These are phyloP conservation scores for Montipora sp. DNA, from an alignment of 64 coral and sea anemone genomes.

Conservation along the genomic window DNA sequence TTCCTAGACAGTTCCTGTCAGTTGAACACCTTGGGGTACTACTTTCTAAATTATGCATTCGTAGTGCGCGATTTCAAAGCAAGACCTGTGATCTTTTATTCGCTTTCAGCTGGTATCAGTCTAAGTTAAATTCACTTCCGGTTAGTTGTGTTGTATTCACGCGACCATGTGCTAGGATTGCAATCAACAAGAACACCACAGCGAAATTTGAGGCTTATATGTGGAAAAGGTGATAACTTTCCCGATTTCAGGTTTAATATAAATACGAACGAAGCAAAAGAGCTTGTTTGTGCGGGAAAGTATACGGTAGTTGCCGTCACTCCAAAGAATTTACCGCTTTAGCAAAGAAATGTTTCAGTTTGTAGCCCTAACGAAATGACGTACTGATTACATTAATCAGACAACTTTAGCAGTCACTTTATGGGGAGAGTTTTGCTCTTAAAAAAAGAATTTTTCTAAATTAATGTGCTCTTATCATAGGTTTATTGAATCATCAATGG, in stretches of 20 bases:
- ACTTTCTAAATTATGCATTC: conserved; percentile 13
- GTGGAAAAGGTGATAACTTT: not conserved
- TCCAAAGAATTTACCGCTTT: not conserved
- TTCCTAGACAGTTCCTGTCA: not conserved
- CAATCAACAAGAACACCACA: not conserved
- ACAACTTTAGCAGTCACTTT: not conserved
- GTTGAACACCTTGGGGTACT: not conserved
- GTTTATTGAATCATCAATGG: not conserved
- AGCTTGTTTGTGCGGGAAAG: too few species aligned
- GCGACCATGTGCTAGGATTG: conserved; percentile 1
- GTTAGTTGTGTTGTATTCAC: not conserved
- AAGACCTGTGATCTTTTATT: conserved; percentile 55
- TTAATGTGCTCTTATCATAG: too few species aligned
- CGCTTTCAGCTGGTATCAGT: not conserved
- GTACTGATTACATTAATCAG: too few species aligned
- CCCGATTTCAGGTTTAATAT: too few species aligned
- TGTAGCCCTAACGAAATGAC: too few species aligned
- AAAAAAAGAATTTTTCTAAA: too few species aligned
- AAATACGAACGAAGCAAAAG: too few species aligned
- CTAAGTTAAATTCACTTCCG: conserved; percentile 25
- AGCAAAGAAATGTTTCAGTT: too few species aligned
- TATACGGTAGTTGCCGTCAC: not conserved
- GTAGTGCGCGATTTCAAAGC: not conserved
- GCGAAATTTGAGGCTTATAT: too few species aligned
- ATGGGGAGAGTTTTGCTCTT: not conserved